These are phyloP conservation scores for Hippolais icterina DNA, from an alignment of 2,113 vertebrate genomes.

Conservation along the genomic window DNA sequence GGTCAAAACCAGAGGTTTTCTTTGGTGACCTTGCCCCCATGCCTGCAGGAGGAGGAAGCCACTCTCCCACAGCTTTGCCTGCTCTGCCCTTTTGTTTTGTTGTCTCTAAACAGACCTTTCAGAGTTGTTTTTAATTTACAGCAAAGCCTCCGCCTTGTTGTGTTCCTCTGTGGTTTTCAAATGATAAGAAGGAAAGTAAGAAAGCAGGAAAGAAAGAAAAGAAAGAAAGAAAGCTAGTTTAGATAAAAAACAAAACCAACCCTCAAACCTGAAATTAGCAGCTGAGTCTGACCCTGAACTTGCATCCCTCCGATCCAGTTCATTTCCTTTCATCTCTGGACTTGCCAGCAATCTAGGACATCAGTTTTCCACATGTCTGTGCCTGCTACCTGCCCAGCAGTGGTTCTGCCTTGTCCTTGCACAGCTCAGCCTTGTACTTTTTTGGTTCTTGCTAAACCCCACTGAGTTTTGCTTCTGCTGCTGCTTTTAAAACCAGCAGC, in stretches of 20 bases:
- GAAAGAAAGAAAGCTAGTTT: background rate
- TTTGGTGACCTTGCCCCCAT: background rate
- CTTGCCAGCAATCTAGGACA: background rate
- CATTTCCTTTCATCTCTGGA: background rate
- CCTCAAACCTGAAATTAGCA: background rate
- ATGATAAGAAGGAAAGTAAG: background rate
- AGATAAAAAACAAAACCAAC: background rate
- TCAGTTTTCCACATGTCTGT: background rate
- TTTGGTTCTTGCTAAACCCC: background rate
- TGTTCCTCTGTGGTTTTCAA: background rate
- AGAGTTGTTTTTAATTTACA: background rate
- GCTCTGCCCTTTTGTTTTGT: background rate
- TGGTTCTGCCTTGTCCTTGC: background rate
- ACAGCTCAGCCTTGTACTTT: background rate
- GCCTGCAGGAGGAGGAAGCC: background rate
- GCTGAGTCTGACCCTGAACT: conserved; percentile 2
- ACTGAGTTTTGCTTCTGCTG: background rate
- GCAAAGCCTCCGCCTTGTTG: background rate
- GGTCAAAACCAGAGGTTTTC: background rate
- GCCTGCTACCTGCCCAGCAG: background rate
- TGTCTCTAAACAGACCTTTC: background rate
- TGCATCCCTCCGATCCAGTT: background rate
- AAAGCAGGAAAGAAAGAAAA: background rate
- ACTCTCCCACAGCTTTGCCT: background rate
- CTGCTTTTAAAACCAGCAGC: background rate